Evolutionary conservation across 23 tunicate species (phyloP).

Genomic region (Halocynthia roretzi): DNA sequence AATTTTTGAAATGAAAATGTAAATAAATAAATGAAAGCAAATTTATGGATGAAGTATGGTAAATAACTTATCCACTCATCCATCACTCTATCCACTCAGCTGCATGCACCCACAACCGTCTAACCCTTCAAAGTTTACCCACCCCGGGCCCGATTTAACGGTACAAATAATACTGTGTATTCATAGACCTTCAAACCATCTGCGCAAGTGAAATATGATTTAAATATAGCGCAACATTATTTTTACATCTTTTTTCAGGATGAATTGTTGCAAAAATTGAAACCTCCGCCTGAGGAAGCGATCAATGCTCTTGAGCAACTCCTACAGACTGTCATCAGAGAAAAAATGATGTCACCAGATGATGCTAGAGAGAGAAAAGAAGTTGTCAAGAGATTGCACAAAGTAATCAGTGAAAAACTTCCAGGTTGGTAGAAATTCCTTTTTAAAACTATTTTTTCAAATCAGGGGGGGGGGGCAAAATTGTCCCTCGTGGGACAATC

Average conservation of each 20-base stretch:
- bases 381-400: slow-evolving; percentile 38
- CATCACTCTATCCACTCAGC: too few species aligned
- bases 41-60: not conserved
- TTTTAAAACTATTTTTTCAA: not conserved
- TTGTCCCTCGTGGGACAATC: not conserved
- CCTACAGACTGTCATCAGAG: slow-evolving; percentile 21
- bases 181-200: too few species aligned
- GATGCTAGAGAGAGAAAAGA: slow-evolving; percentile 31
- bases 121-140: too few species aligned
- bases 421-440: slow-evolving; percentile 20
- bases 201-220: too few species aligned
- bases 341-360: slow-evolving; percentile 22
- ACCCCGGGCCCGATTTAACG: too few species aligned
- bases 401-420: slow-evolving; percentile 21
- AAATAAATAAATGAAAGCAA: too few species aligned
- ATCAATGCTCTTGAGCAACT: slow-evolving; percentile 23
- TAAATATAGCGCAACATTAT: too few species aligned
- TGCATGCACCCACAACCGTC: too few species aligned
- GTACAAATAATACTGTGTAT: too few species aligned
- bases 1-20: too few species aligned
- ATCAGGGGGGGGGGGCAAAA: not conserved
- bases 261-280: slow-evolving; percentile 33
- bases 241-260: slow-evolving; percentile 19
- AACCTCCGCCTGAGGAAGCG: slow-evolving; percentile 44
- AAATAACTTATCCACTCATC: too few species aligned